A percentile compares a stretch with the other conserved stretches of the same genome.
Evolutionary conservation across 2,797 vertebrate genomes (phyloP).

Genomic region (Sebastes nivosus): DNA sequence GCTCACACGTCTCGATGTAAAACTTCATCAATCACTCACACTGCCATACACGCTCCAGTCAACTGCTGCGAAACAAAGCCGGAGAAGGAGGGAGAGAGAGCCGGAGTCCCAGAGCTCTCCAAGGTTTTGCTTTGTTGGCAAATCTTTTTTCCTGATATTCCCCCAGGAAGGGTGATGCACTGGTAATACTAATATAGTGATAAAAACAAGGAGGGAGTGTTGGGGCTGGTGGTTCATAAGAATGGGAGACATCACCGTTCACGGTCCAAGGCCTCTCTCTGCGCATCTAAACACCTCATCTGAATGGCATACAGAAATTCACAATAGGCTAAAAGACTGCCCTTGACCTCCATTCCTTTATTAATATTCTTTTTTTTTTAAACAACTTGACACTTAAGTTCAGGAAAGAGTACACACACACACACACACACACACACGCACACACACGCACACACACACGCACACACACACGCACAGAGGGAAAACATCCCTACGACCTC

Average conservation of each 20-base stretch:
- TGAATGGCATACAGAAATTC: neutral
- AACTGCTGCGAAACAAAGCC: constrained; percentile 25
- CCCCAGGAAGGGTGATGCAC: neutral
- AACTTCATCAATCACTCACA: constrained; percentile 30
- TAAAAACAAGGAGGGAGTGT: constrained; percentile 1
- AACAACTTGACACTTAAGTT: neutral
- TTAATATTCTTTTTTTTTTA: constrained; percentile 11
- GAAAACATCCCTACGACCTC: no score
- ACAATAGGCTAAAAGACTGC: neutral
- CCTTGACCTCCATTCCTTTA: neutral
- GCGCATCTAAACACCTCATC: neutral
- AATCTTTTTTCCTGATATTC: constrained; percentile 23
- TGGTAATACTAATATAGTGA: constrained; percentile 22
- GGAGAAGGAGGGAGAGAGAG: neutral
- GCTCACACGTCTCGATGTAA: constrained; percentile 4
- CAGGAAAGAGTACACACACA: neutral
- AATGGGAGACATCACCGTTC: neutral
- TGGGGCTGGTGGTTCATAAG: neutral
- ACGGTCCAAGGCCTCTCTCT: neutral
- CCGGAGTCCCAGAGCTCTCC: constrained; percentile 41
- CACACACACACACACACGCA: neutral
- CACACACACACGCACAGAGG: neutral
- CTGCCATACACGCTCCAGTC: constrained; percentile 12
- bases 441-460: neutral
- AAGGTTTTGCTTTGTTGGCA: constrained; percentile 44